phyloP scores from a whole-genome alignment of 1,140 invertebrate species.

The Heliconius himera region DNA sequence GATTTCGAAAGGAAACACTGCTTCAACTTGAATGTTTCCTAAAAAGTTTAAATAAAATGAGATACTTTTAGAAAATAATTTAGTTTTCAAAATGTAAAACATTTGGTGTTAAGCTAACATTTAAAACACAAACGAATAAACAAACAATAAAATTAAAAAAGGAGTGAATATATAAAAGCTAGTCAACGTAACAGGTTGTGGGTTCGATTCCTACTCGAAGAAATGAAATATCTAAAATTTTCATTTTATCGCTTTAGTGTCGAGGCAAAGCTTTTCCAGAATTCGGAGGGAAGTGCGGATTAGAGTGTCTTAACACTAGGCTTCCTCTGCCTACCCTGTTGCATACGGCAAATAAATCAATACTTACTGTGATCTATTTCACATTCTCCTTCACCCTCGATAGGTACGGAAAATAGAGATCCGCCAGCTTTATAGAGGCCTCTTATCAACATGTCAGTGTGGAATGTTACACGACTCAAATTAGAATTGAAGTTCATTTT shows the following conservation, averaged over 20 bases:
- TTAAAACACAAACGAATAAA: not conserved
- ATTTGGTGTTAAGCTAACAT: not conserved
- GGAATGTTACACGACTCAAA: conserved; percentile 35
- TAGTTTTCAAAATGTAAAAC: too few relatives aligned
- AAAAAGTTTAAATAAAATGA: conserved; percentile 32
- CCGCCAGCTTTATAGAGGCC: conserved; percentile 62
- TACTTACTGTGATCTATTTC: conserved; percentile 49
- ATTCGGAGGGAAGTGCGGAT: too few relatives aligned
- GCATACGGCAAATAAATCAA: not conserved
- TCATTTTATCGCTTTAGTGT: too few relatives aligned
- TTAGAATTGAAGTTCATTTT: conserved; percentile 2
- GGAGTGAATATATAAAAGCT: too few relatives aligned
- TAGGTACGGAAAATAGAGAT: conserved; percentile 60
- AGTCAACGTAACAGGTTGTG: too few relatives aligned
- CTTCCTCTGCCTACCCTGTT: too few relatives aligned
- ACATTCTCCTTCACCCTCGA: conserved; percentile 64
- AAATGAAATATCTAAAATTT: too few relatives aligned
- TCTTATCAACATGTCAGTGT: conserved; percentile 46
- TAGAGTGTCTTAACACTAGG: too few relatives aligned
- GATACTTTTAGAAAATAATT: too few relatives aligned
- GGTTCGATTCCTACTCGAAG: too few relatives aligned
- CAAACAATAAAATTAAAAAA: not conserved
- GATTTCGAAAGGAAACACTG: conserved; percentile 50
- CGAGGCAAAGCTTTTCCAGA: too few relatives aligned
- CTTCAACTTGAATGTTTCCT: conserved; percentile 49